phyloP scores from a whole-genome alignment of 1,140 invertebrate genomes.

The Harpegnathos saltator region DNA sequence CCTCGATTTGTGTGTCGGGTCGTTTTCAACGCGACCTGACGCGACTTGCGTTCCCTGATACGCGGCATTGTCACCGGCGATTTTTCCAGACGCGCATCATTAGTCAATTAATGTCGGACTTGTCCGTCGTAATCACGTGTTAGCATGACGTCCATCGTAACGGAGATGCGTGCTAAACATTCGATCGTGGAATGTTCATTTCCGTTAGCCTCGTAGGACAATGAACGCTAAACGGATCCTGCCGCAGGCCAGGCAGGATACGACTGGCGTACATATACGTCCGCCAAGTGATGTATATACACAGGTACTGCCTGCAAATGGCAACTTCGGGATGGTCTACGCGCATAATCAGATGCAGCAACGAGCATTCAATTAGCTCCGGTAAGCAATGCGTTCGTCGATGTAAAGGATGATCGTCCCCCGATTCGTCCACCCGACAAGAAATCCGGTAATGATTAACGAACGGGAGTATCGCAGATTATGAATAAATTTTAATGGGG shows the following conservation, averaged over 20 bases:
- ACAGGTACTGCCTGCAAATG: slow-evolving; percentile 58
- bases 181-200: slow-evolving; percentile 61
- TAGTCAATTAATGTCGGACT: slow-evolving; percentile 51
- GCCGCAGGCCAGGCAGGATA: slow-evolving; percentile 46
- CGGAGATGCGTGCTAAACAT: slow-evolving; percentile 53
- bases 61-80: background rate
- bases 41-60: background rate
- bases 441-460: background rate
- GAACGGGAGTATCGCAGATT: background rate
- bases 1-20: background rate
- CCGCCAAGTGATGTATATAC: slow-evolving; percentile 53
- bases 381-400: slow-evolving; percentile 41
- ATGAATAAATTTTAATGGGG: background rate
- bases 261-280: slow-evolving; percentile 56
- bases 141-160: slow-evolving; percentile 51
- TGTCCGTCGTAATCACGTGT: slow-evolving; percentile 46
- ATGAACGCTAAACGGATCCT: slow-evolving; percentile 63
- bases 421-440: background rate
- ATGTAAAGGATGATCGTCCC: slow-evolving; percentile 22
- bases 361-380: slow-evolving; percentile 71
- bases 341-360: slow-evolving; percentile 72
- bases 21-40: too few species aligned
- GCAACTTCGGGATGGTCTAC: slow-evolving; percentile 40
- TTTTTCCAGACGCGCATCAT: slow-evolving; percentile 44
- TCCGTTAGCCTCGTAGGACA: slow-evolving; percentile 57